Evolutionary conservation across 2,888 invertebrate species (phyloP).

Genomic region (Harmothoe impar): DNA sequence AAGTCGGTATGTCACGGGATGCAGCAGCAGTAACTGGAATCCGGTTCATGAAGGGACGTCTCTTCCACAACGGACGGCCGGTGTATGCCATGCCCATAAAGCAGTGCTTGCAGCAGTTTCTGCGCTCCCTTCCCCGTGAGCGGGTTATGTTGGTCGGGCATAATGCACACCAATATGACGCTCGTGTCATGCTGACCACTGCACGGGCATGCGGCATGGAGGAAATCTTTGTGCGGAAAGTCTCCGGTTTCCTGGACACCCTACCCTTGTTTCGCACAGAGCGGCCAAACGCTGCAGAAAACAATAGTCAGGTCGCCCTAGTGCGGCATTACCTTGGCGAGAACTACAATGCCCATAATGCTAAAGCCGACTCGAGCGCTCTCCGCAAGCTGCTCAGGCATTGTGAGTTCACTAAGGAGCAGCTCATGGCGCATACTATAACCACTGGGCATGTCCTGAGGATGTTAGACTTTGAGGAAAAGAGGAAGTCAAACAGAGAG

Average conservation of each 20-base stretch:
- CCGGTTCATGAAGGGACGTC: conserved; percentile 24
- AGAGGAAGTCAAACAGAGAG: background rate
- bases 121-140: conserved; percentile 25
- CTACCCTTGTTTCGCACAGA: background rate
- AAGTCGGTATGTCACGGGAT: background rate
- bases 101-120: conserved; percentile 34
- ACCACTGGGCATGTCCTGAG: background rate
- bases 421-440: conserved; percentile 33
- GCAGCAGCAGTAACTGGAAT: conserved; percentile 24
- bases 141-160: background rate
- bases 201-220: conserved; percentile 34
- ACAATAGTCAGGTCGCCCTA: conserved; percentile 31
- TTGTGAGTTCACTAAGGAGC: conserved; percentile 13
- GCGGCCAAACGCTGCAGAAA: background rate
- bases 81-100: conserved; percentile 18
- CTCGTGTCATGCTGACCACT: background rate
- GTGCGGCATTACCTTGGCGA: conserved; percentile 38
- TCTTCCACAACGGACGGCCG: conserved; percentile 44
- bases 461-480: background rate
- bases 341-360: conserved; percentile 43
- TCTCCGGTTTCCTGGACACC: conserved; percentile 44
- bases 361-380: conserved; percentile 43
- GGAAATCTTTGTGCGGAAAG: background rate
- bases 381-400: conserved; percentile 39
- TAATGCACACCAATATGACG: conserved; percentile 38